Conservation (phyloP, 2,113 vertebrate species). For the Tachysurus vachellii region DNA sequence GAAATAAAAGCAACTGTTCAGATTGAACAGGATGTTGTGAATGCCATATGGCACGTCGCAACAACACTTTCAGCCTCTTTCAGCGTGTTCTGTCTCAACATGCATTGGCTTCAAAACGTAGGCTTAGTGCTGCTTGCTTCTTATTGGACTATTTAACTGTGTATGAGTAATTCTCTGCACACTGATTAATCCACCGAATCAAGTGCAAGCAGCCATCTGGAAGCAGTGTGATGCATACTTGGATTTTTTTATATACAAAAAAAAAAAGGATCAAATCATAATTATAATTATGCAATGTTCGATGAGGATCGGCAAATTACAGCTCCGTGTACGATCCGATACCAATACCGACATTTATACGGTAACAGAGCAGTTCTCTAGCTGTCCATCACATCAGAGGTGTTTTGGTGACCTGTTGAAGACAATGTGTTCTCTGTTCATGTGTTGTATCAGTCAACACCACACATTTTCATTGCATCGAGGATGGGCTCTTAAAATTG, state of each 20-base stretch:
- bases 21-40: neutral
- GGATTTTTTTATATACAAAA: neutral
- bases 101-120: neutral
- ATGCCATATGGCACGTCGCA: neutral
- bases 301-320: neutral
- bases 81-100: neutral
- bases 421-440: neutral
- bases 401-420: neutral
- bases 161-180: neutral
- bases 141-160: neutral
- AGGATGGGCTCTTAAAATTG: neutral
- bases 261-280: neutral
- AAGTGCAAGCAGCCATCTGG: conserved; percentile 8
- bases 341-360: neutral
- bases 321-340: neutral
- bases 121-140: neutral
- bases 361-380: neutral
- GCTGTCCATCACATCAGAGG: neutral
- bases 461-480: neutral
- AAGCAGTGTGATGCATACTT: neutral
- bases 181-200: neutral
- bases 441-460: neutral
- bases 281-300: neutral
- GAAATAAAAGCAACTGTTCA: neutral
- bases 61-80: neutral